These are phyloP conservation scores for Micromys minutus DNA, from an alignment of 2,113 vertebrate species.

Conservation along the genomic window DNA sequence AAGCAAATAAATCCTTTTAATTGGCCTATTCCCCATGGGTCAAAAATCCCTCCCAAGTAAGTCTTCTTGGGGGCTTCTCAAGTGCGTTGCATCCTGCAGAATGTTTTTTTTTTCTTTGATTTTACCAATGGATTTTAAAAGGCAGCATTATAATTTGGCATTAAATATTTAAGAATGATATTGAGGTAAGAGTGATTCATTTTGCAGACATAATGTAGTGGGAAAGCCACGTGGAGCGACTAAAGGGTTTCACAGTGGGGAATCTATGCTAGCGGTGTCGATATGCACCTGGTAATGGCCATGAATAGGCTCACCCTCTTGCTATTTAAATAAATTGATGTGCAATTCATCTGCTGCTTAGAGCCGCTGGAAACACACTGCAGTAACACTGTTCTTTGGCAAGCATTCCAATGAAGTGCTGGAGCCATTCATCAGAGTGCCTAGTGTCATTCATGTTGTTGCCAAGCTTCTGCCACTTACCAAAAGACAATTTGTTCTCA, in stretches of 20 bases:
- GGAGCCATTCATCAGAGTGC: constrained; percentile 67
- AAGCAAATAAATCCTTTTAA: constrained; percentile 76
- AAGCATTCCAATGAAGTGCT: constrained; percentile 75
- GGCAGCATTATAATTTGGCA: constrained; percentile 73
- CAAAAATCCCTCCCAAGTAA: constrained; percentile 56
- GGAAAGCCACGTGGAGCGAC: constrained; percentile 67
- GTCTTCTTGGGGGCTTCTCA: constrained; percentile 52
- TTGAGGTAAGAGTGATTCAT: constrained; percentile 80
- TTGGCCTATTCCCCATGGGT: constrained; percentile 57
- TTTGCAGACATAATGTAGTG: constrained; percentile 80
- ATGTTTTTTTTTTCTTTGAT: constrained; percentile 75
- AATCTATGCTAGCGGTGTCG: constrained; percentile 73
- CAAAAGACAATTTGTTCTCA: constrained; percentile 61
- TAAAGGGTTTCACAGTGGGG: constrained; percentile 75
- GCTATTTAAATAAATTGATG: constrained; percentile 81
- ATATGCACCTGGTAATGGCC: constrained; percentile 77
- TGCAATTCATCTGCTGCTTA: constrained; percentile 79
- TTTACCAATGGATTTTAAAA: constrained; percentile 78
- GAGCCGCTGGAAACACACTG: constrained; percentile 72
- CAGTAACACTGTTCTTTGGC: constrained; percentile 67
- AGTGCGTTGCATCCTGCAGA: constrained; percentile 64
- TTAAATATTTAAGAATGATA: constrained; percentile 82
- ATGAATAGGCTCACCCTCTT: constrained; percentile 63
- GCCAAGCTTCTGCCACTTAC: constrained; percentile 61
- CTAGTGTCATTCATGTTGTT: constrained; percentile 57